These are phyloP conservation scores for Philonicus albiceps DNA, from an alignment of 2,888 invertebrate species.

Conservation along the genomic window DNA sequence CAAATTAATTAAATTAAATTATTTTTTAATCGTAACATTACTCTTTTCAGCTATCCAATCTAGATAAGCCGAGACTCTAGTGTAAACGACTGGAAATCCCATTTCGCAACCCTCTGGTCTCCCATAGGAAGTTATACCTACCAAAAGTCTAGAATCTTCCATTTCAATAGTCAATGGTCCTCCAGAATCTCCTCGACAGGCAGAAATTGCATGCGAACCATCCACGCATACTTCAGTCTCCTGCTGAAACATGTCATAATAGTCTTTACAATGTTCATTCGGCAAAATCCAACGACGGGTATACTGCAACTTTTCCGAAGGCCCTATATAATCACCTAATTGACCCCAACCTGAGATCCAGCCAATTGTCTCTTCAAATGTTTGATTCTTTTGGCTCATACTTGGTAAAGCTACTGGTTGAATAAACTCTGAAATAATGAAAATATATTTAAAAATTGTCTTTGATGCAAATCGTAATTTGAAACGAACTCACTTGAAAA, in stretches of 20 bases:
- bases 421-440: not conserved
- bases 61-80: not conserved
- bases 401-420: not conserved
- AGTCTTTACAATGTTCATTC: not conserved
- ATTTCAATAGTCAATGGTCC: not conserved
- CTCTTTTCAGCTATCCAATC: not conserved
- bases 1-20: not conserved
- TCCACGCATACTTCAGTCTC: not conserved
- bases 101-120: not conserved
- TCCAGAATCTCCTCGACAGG: not conserved
- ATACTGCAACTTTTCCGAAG: not conserved
- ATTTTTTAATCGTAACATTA: not conserved
- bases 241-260: not conserved
- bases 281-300: not conserved
- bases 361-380: not conserved
- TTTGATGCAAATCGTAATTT: not conserved
- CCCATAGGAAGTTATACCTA: not conserved
- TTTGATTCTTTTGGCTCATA: not conserved
- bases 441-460: not conserved
- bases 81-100: not conserved
- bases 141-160: not conserved
- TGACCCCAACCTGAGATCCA: conserved; percentile 5
- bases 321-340: not conserved
- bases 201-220: not conserved
- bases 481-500: not conserved